Conservation (phyloP, 2,888 invertebrate species). For the Megalurothrips usitatus region DNA sequence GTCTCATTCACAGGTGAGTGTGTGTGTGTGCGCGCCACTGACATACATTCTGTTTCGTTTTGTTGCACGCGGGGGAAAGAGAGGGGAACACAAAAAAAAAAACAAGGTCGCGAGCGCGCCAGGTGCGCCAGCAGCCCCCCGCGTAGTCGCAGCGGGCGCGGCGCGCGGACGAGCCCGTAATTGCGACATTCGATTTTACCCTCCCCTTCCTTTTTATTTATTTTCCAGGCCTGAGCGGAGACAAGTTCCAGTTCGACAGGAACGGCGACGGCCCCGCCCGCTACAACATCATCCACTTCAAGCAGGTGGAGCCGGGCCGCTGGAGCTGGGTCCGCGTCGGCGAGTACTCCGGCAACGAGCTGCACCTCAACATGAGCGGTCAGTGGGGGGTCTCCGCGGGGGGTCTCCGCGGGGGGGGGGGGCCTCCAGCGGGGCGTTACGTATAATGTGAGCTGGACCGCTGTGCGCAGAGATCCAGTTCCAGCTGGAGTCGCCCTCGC, state of each 20-base stretch:
- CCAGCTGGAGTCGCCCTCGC: constrained; percentile 68
- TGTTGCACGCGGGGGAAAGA: constrained; percentile 16
- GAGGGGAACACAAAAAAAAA: not conserved
- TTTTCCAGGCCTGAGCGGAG: constrained; percentile 75
- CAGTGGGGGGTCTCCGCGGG: constrained; percentile 41
- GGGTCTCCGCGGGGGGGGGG: too few species aligned
- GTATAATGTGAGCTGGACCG: not conserved
- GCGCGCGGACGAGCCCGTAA: too few species aligned
- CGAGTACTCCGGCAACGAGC: constrained; percentile 75
- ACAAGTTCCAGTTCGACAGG: constrained; percentile 82
- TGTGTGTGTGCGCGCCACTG: too few species aligned
- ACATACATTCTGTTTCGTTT: too few species aligned
- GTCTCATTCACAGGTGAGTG: constrained; percentile 79
- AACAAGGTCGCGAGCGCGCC: too few species aligned
- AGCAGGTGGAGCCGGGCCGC: constrained; percentile 66
- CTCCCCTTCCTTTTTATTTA: too few species aligned
- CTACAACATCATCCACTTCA: constrained; percentile 94
- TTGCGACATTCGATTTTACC: too few species aligned
- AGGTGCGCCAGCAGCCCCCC: too few species aligned
- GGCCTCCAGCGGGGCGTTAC: too few species aligned
- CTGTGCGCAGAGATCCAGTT: constrained; percentile 69
- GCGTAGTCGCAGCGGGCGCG: too few species aligned
- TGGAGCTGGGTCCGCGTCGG: constrained; percentile 86
- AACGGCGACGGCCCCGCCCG: constrained; percentile 92
- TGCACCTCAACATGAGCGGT: constrained; percentile 76